Evolutionary conservation across 2,888 invertebrate species (phyloP).

Genomic region (Zootermopsis nevadensis): DNA sequence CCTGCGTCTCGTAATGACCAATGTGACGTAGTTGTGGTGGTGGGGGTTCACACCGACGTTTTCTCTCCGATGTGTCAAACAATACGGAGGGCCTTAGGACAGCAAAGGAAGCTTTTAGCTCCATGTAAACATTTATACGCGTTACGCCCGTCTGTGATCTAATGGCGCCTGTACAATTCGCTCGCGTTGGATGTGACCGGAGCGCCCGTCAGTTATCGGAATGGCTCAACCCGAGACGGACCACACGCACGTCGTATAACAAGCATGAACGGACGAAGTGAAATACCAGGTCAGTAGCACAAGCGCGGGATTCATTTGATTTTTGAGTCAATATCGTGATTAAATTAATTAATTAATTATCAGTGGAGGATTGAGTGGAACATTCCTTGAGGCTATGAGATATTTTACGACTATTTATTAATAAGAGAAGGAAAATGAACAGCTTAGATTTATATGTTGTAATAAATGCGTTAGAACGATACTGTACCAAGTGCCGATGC

Average conservation of each 20-base stretch:
- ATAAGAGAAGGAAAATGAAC: no score
- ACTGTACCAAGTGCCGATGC: no score
- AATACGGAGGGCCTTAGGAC: background rate
- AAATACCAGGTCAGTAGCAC: background rate
- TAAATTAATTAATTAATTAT: no score
- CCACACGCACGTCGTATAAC: background rate
- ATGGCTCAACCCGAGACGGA: background rate
- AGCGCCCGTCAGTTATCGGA: background rate
- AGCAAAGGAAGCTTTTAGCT: conserved; percentile 1
- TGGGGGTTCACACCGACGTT: background rate
- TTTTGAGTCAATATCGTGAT: no score
- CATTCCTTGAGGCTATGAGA: no score
- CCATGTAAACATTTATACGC: background rate
- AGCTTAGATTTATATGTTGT: no score
- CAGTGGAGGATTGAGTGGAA: no score
- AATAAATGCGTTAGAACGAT: no score
- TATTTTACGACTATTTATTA: no score
- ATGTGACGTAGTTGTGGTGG: background rate
- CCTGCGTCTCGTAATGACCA: background rate
- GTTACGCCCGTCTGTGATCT: background rate
- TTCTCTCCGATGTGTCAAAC: background rate
- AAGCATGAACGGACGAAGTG: background rate
- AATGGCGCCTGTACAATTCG: background rate
- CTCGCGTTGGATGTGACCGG: background rate
- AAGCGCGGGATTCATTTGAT: no score